These are phyloP conservation scores for Tetraneura akinire DNA, from an alignment of 1,140 invertebrate genomes.

Conservation along the genomic window DNA sequence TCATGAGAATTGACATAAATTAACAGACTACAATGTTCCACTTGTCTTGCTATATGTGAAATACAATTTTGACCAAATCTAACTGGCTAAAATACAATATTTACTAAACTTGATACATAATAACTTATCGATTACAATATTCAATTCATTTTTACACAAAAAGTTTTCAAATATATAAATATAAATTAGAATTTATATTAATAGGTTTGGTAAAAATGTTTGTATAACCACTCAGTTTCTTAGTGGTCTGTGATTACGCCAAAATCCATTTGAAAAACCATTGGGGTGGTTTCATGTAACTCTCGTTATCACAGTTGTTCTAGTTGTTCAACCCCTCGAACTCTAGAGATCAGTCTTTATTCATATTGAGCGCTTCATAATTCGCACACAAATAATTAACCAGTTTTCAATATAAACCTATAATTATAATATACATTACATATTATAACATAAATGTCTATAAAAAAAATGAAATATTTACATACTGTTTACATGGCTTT, in stretches of 20 bases:
- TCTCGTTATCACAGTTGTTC: slow-evolving; percentile 46
- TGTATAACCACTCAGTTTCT: slow-evolving; percentile 23
- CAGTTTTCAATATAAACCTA: slow-evolving; percentile 16
- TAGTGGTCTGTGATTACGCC: slow-evolving; percentile 17
- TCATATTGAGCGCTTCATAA: slow-evolving; percentile 34
- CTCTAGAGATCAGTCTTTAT: slow-evolving; percentile 50
- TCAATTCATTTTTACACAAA: slow-evolving; percentile 12
- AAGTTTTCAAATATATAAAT: slow-evolving; percentile 8
- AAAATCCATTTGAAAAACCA: neutral
- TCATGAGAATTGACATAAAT: slow-evolving; percentile 40
- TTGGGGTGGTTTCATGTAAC: neutral
- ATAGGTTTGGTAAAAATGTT: slow-evolving; percentile 23
- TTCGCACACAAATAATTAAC: neutral
- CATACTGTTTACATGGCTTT: slow-evolving; percentile 23
- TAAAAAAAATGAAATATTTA: neutral
- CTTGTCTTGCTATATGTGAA: slow-evolving; percentile 26
- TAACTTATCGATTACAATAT: slow-evolving; percentile 24
- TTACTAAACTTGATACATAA: slow-evolving; percentile 10
- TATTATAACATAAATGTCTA: neutral
- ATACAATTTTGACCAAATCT: slow-evolving; percentile 25
- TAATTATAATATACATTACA: neutral
- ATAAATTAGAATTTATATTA: slow-evolving; percentile 11
- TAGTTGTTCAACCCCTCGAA: slow-evolving; percentile 45
- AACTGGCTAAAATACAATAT: neutral
- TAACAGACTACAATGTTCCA: slow-evolving; percentile 35